These are phyloP conservation scores for Amphipoea oculea DNA, from an alignment of 2,888 invertebrate species.

Conservation along the genomic window DNA sequence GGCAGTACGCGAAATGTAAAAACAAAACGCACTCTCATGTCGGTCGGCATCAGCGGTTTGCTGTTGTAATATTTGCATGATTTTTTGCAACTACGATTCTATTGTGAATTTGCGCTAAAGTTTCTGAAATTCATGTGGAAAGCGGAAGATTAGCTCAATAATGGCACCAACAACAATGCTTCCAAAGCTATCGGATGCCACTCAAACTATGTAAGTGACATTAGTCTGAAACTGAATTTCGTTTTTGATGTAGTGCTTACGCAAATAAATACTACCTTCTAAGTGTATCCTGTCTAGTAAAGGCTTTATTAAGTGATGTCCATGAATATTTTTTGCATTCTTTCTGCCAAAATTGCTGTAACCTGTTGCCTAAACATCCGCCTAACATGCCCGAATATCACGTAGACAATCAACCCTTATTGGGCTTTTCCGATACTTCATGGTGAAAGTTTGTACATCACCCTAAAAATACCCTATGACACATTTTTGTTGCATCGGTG, in stretches of 20 bases:
- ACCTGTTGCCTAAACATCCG: constrained; percentile 62
- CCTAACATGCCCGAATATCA: constrained; percentile 47
- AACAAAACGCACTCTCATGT: constrained; percentile 79
- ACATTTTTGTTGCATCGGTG: neutral
- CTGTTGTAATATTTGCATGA: constrained; percentile 79
- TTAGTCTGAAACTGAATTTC: constrained; percentile 59
- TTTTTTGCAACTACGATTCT: constrained; percentile 75
- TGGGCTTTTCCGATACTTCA: constrained; percentile 28
- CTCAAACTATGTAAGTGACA: constrained; percentile 88
- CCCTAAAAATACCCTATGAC: too few species aligned
- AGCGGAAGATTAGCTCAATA: constrained; percentile 73
- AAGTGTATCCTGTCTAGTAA: constrained; percentile 2
- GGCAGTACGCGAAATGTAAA: neutral
- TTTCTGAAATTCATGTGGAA: constrained; percentile 81
- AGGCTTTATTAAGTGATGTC: neutral
- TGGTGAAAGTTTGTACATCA: constrained; percentile 13
- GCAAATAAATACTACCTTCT: constrained; percentile 40
- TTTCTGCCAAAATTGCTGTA: constrained; percentile 27
- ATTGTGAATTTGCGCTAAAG: constrained; percentile 64
- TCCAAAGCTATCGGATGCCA: constrained; percentile 85
- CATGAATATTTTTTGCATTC: neutral
- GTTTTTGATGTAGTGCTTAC: constrained; percentile 51
- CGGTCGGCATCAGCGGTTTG: constrained; percentile 83
- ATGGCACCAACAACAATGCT: constrained; percentile 87
- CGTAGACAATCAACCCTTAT: constrained; percentile 28